Evolutionary conservation across 30 jellyfish, hydroid and myxozoan genomes (phyloP), one percentile per base, ranked within the genome.

Genomic region (Morbakka virulenta): DNA sequence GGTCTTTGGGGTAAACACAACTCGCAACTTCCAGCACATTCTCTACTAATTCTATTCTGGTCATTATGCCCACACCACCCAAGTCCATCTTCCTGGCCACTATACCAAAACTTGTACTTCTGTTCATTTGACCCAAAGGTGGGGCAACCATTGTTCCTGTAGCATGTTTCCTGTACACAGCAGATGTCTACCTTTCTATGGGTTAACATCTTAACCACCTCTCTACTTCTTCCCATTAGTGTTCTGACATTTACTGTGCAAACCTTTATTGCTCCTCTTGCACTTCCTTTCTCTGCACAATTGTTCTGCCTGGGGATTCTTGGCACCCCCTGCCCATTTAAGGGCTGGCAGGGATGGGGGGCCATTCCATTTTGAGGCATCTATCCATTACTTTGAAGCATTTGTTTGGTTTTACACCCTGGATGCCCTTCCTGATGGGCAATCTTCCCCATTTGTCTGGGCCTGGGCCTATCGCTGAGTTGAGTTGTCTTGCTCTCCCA

Each of bases 241-340:
- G 57, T 41, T 17, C 57, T 17, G 17, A 41, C 57, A 41, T 41
- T 41, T 41, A 41, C 57, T 41, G 57, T 41, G 17, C 57, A 41
- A 9, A 17, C 57, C 17, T 17, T 41, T 41, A 41, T 41, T 17
- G 9, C 57, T 6, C 57, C 17, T 9, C 57, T 17, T 41, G 9
- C 57, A 6, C 57, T 17, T 41, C 57, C 17, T 41, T 9, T 17
- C 9, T 41, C 13, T 41, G 57, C 17, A 41, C 57, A 41, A 41
- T 17, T 9, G 57, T 41, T 41, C 17, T 6, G 17, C 57, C 57
- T 41, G 57, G 17, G 57, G 17, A 41, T 41, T 41, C 57, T 41
- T 41, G 57, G 57, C 57, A 41, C 57, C 57, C 57, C 57, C 57
- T 41, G 57, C 57, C 57, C 57, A 41, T 41, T 41, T 17, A 41